A percentile compares a stretch with the other conserved stretches of the same genome.
phyloP scores from a whole-genome alignment of 2,113 vertebrate genomes.

The Caretta caretta region DNA sequence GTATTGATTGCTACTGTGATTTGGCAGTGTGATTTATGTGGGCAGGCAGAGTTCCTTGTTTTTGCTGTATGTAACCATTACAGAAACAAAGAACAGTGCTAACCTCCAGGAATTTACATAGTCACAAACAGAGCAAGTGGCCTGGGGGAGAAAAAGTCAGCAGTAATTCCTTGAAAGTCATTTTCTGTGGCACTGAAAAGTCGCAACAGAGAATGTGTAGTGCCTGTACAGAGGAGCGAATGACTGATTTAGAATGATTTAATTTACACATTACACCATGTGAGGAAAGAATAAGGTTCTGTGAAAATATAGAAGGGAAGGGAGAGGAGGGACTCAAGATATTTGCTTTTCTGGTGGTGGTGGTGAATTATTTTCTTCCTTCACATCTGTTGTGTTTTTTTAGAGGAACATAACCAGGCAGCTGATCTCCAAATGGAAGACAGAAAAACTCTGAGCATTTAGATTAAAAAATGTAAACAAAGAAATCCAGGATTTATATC shows the following conservation, averaged over 20 bases:
- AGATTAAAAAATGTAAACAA: slow-evolving; percentile 10
- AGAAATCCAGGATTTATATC: neutral
- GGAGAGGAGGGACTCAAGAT: neutral
- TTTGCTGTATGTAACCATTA: neutral
- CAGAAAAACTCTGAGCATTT: neutral
- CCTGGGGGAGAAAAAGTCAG: neutral
- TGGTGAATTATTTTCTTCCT: neutral
- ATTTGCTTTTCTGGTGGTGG: neutral
- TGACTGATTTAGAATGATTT: neutral
- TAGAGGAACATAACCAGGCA: neutral
- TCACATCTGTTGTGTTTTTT: slow-evolving; percentile 7
- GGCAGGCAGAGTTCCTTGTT: neutral
- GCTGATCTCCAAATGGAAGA: neutral
- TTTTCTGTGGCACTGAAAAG: neutral
- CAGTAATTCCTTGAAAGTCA: neutral
- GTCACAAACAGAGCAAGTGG: neutral
- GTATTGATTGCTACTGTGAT: slow-evolving; percentile 11
- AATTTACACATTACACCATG: neutral
- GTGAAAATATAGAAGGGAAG: neutral
- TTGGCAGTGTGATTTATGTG: slow-evolving; percentile 11
- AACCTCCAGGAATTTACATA: neutral
- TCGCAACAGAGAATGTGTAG: neutral
- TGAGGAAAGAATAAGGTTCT: neutral
- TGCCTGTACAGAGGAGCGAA: neutral
- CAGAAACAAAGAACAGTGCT: neutral